Conservation (phyloP, 2,797 vertebrate genomes). For the Nannoperca australis region DNA sequence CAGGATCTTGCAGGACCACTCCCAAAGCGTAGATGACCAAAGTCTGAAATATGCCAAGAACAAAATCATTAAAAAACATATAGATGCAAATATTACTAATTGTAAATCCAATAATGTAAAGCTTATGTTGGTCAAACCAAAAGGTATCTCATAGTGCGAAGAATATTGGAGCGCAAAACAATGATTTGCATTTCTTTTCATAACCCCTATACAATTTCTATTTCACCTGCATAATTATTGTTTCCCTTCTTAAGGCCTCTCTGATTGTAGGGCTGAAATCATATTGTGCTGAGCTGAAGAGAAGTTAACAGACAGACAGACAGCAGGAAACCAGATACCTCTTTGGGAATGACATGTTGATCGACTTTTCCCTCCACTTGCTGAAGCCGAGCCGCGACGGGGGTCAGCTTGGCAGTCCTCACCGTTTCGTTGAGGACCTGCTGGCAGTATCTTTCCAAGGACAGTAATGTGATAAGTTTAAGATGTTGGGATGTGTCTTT, state of each 20-base stretch:
- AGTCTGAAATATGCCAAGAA: slow-evolving; percentile 84
- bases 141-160: too few species aligned
- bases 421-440: slow-evolving; percentile 95
- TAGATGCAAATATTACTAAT: background rate
- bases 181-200: too few species aligned
- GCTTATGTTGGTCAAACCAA: background rate
- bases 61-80: background rate
- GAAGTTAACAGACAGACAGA: background rate
- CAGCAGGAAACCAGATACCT: slow-evolving; percentile 82
- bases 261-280: background rate
- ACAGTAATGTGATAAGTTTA: slow-evolving; percentile 32
- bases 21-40: slow-evolving; percentile 96
- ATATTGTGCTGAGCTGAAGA: background rate
- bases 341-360: slow-evolving; percentile 93
- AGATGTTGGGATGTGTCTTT: background rate
- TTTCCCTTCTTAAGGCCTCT: background rate
- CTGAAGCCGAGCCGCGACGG: slow-evolving; percentile 93
- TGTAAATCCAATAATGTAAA: background rate
- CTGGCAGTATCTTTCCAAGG: slow-evolving; percentile 90
- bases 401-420: slow-evolving; percentile 93
- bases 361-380: slow-evolving; percentile 94
- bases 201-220: too few species aligned
- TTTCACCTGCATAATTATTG: too few species aligned
- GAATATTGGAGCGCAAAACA: too few species aligned
- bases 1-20: slow-evolving; percentile 92